Evolutionary conservation across 2,113 vertebrate genomes (phyloP).

Genomic region (Archilochus colubris): DNA sequence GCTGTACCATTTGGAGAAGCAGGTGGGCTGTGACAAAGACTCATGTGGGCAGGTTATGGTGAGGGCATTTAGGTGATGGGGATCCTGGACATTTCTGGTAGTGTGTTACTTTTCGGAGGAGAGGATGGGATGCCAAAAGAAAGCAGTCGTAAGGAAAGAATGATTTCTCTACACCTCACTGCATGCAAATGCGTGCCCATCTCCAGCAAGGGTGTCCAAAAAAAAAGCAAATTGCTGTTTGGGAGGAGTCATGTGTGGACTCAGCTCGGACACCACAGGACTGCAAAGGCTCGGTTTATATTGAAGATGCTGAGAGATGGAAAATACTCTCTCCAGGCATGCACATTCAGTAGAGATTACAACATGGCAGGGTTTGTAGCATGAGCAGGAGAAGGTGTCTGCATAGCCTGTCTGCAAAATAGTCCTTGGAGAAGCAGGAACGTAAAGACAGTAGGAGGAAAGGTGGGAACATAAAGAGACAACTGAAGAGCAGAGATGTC

Average conservation of each 20-base stretch:
- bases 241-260: not conserved
- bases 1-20: not conserved
- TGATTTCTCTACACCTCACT: not conserved
- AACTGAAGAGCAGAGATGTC: accelerated
- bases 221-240: not conserved
- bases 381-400: not conserved
- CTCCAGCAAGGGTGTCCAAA: not conserved
- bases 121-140: not conserved
- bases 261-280: not conserved
- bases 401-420: accelerated
- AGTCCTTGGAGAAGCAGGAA: not conserved
- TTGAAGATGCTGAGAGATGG: not conserved
- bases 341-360: not conserved
- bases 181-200: not conserved
- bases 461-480: not conserved
- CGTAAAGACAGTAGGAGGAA: not conserved
- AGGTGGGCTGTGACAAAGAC: not conserved
- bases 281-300: not conserved
- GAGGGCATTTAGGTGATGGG: not conserved
- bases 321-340: not conserved
- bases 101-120: not conserved
- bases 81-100: not conserved
- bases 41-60: not conserved
- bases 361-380: not conserved
- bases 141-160: not conserved